phyloP scores from a whole-genome alignment of 2,797 vertebrate species.

The Sebastes matsubarae region DNA sequence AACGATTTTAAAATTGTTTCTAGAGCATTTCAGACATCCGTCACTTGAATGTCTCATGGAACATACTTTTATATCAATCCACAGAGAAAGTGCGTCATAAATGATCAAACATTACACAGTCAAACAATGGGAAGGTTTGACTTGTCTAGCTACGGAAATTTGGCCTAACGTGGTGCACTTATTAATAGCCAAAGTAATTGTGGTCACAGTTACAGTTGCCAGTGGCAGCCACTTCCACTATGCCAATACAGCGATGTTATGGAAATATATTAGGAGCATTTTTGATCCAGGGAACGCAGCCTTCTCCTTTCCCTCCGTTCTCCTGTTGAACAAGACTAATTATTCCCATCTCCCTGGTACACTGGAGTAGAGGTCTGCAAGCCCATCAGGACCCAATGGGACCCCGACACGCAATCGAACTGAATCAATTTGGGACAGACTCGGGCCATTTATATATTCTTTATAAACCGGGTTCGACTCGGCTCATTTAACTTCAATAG shows the following conservation, averaged over 20 bases:
- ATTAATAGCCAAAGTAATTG: neutral
- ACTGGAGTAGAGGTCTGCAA: neutral
- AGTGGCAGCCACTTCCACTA: neutral
- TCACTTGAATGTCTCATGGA: neutral
- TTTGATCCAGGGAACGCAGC: neutral
- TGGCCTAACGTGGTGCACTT: neutral
- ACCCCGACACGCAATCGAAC: neutral
- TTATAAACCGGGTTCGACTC: neutral
- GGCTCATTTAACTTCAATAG: neutral
- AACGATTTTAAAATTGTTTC: neutral
- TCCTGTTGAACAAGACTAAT: neutral
- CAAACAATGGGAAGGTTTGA: neutral
- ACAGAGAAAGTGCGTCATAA: neutral
- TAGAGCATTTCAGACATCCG: neutral
- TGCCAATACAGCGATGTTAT: neutral
- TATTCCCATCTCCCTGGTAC: conserved; percentile 5
- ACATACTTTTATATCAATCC: neutral
- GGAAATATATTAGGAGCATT: neutral
- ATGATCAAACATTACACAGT: neutral
- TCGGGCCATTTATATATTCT: neutral
- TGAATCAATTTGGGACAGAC: neutral
- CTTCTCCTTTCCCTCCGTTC: neutral
- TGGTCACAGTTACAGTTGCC: neutral
- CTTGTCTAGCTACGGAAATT: neutral
- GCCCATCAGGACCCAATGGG: neutral